These are phyloP conservation scores for Holacanthus passer DNA, from an alignment of 2,113 vertebrate species.

Conservation along the genomic window DNA sequence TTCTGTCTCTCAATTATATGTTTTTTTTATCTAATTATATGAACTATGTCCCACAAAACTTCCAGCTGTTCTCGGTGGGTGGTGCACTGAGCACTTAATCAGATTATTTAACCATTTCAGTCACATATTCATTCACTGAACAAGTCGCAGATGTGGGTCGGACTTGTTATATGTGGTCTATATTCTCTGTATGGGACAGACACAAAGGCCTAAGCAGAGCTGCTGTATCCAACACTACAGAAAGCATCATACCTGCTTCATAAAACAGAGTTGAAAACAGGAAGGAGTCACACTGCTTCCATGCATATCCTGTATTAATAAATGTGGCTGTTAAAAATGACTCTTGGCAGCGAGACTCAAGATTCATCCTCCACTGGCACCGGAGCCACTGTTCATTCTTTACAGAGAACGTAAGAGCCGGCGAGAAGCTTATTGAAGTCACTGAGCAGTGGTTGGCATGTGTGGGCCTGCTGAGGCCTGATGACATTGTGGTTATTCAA, in stretches of 20 bases:
- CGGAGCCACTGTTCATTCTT: background rate
- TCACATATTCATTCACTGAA: background rate
- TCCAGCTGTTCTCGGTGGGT: background rate
- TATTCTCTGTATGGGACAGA: background rate
- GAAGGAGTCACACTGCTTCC: background rate
- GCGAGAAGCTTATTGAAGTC: background rate
- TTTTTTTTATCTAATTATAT: no score
- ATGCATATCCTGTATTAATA: background rate
- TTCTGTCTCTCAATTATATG: background rate
- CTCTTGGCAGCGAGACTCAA: background rate
- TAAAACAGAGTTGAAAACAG: background rate
- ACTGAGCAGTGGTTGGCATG: conserved; percentile 5
- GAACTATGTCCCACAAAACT: background rate
- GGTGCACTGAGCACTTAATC: no score
- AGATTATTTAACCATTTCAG: background rate
- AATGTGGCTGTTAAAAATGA: background rate
- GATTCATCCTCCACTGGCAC: background rate
- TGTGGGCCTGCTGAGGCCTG: background rate
- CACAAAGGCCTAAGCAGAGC: background rate
- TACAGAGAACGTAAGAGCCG: background rate
- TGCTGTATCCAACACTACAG: background rate
- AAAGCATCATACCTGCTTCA: background rate
- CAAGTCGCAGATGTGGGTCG: background rate
- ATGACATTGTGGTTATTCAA: conserved; percentile 11
- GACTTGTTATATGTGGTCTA: background rate